phyloP scores from a whole-genome alignment of 2,888 invertebrate genomes.

The Drosophila niveifrons region DNA sequence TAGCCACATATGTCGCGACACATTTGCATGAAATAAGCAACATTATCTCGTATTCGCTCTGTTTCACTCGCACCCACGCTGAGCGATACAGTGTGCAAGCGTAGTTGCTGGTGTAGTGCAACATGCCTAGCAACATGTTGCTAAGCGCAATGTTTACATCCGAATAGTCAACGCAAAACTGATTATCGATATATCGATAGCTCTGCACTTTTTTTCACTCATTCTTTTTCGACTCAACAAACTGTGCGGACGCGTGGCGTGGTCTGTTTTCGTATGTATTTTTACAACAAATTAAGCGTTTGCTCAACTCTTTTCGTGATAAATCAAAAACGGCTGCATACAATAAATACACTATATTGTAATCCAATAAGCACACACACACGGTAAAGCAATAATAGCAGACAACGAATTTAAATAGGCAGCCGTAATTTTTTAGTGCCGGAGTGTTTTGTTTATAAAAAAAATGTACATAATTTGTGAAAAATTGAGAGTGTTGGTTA shows the following conservation, averaged over 20 bases:
- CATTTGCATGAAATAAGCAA: conserved; percentile 11
- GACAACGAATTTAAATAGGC: background rate
- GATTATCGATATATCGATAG: conserved; percentile 44
- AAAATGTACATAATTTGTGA: conserved; percentile 20
- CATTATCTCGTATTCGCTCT: conserved; percentile 3
- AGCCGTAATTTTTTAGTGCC: conserved; percentile 22
- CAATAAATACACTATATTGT: conserved; percentile 12
- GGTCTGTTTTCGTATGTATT: conserved; percentile 57
- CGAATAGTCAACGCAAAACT: background rate
- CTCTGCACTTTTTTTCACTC: conserved; percentile 43
- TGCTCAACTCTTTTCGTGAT: conserved; percentile 31
- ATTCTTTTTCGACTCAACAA: conserved; percentile 61
- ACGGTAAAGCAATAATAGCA: background rate
- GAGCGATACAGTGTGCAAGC: background rate
- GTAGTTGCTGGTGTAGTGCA: conserved; percentile 10
- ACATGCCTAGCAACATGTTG: conserved; percentile 31
- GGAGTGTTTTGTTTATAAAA: conserved; percentile 47
- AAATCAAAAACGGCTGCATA: conserved; percentile 13
- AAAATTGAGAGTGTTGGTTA: conserved; percentile 41
- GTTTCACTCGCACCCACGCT: background rate
- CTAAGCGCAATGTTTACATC: conserved; percentile 23
- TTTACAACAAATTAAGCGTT: conserved; percentile 47
- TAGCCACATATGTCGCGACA: background rate
- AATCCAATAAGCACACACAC: background rate
- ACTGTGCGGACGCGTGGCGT: conserved; percentile 63